These are phyloP conservation scores for Tokudaia muenninki DNA, from an alignment of 2,797 vertebrate species.

Conservation along the genomic window DNA sequence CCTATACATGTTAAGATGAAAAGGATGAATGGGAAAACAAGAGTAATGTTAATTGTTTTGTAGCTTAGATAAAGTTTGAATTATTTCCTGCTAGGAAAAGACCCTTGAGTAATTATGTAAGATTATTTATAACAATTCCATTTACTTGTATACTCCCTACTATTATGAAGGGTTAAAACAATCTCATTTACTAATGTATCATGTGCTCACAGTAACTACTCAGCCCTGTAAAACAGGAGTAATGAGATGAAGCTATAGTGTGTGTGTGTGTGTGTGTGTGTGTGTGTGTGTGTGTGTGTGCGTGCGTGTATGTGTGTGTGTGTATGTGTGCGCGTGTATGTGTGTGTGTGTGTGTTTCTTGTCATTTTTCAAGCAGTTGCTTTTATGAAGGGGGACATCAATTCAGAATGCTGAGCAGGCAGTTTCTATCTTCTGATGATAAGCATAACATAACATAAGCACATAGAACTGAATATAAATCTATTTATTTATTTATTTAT, in stretches of 20 bases:
- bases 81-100: background rate
- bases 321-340: too few relatives aligned
- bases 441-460: slow-evolving; percentile 21
- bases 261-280: too few relatives aligned
- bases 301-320: too few relatives aligned
- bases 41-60: background rate
- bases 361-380: background rate
- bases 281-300: too few relatives aligned
- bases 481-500: background rate
- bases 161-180: background rate
- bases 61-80: background rate
- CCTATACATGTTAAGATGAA: background rate
- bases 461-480: background rate
- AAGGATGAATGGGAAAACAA: slow-evolving; percentile 9
- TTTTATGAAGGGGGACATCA: background rate
- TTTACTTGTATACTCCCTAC: background rate
- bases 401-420: background rate
- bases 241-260: background rate
- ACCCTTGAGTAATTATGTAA: background rate
- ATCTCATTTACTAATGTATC: background rate
- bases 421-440: background rate
- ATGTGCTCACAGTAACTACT: background rate
- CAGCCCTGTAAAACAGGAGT: background rate
- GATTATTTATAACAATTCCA: background rate
- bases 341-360: background rate